Evolutionary conservation across 2,888 invertebrate genomes (phyloP).

Genomic region (Leptopilina myrica): DNA sequence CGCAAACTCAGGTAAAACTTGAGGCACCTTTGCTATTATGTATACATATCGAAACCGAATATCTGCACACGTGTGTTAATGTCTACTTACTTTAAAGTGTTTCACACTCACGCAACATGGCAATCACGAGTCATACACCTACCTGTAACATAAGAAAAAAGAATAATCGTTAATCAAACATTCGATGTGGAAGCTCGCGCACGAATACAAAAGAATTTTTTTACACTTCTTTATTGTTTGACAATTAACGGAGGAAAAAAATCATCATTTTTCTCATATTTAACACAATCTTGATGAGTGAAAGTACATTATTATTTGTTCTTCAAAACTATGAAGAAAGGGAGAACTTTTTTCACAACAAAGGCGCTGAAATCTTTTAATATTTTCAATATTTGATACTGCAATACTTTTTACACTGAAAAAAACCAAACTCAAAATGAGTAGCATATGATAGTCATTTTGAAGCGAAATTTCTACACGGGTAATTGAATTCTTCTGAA

Average conservation of each 20-base stretch:
- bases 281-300: not conserved
- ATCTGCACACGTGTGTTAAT: not conserved
- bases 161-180: not conserved
- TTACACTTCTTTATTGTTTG: not conserved
- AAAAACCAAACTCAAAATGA: too few species aligned
- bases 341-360: not conserved
- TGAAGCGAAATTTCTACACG: too few species aligned
- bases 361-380: too few species aligned
- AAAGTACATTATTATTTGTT: slow-evolving; percentile 2
- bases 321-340: slow-evolving; percentile 18
- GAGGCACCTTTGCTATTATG: slow-evolving; percentile 19
- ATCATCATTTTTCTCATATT: not conserved
- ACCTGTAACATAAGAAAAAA: slow-evolving; percentile 13
- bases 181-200: not conserved
- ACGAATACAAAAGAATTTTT: not conserved
- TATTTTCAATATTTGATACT: too few species aligned
- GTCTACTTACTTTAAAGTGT: slow-evolving; percentile 3
- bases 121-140: not conserved
- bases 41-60: not conserved
- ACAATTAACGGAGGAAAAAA: not conserved
- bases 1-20: slow-evolving; percentile 20
- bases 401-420: too few species aligned
- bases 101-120: not conserved
- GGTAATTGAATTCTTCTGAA: too few species aligned
- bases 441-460: too few species aligned